These are phyloP conservation scores for Hystrix brachyura DNA, from an alignment of 2,113 vertebrate genomes.

Conservation along the genomic window DNA sequence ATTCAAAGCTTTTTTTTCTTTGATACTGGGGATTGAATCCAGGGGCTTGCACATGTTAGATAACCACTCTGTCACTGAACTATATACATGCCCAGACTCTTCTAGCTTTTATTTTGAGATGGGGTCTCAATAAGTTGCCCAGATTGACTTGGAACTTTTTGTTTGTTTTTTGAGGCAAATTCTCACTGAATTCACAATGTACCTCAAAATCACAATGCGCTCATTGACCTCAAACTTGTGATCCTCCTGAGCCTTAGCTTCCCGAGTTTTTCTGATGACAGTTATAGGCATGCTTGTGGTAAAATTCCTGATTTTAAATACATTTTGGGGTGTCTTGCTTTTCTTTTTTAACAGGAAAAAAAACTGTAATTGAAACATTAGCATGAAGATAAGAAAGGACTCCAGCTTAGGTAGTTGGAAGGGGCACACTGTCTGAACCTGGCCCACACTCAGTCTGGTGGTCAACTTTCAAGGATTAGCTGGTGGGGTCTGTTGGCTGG, in stretches of 20 bases:
- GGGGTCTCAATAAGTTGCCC: background rate
- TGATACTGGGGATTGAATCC: background rate
- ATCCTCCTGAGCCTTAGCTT: background rate
- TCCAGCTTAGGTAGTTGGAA: background rate
- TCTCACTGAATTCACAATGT: background rate
- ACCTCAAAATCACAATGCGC: background rate
- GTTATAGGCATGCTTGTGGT: background rate
- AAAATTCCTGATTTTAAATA: background rate
- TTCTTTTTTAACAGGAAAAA: background rate
- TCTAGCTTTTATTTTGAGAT: background rate
- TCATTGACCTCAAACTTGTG: background rate
- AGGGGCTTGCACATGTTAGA: background rate
- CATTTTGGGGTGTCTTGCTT: background rate
- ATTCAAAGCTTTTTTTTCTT: too few species aligned
- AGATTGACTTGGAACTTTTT: background rate
- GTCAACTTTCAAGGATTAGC: background rate
- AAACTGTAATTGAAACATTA: background rate
- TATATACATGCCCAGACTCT: background rate
- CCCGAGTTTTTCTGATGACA: background rate
- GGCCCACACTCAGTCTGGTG: background rate
- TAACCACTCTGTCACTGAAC: background rate
- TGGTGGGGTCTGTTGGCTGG: background rate
- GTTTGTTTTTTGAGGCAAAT: background rate
- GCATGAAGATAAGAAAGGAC: background rate
- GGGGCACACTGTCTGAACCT: background rate